A percentile compares a stretch with the other conserved stretches of the same genome.
Conservation (phyloP, 2,113 vertebrate species). For the Procavia capensis region DNA sequence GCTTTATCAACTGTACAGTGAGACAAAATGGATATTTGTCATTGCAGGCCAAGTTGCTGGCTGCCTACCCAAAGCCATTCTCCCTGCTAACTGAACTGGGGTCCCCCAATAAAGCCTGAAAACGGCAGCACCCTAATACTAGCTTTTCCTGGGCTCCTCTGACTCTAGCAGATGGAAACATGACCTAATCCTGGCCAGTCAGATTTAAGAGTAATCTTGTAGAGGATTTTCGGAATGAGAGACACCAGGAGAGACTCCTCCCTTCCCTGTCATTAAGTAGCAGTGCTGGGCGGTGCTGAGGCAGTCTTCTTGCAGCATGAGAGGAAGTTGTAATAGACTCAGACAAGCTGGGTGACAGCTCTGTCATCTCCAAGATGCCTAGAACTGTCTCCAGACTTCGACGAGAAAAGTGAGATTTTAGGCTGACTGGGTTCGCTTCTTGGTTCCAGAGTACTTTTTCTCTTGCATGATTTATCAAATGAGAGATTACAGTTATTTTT, state of each 20-base stretch:
- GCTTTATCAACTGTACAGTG: neutral
- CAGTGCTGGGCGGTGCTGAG: neutral
- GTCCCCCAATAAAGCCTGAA: neutral
- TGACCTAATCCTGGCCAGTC: neutral
- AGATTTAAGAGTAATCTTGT: neutral
- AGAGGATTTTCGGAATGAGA: neutral
- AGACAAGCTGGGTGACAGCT: neutral
- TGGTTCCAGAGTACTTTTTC: neutral
- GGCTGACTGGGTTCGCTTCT: neutral
- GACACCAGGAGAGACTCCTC: neutral
- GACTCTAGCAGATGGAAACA: neutral
- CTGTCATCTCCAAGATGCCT: neutral
- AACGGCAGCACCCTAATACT: rapidly evolving
- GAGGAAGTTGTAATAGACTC: neutral
- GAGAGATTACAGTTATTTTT: neutral
- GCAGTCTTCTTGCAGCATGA: neutral
- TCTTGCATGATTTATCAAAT: neutral
- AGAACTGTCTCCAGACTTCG: neutral
- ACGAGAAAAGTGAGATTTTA: neutral
- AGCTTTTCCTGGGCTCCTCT: neutral
- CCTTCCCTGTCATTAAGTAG: neutral
- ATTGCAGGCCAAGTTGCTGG: rapidly evolving
- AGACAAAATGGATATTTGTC: neutral
- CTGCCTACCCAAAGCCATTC: neutral
- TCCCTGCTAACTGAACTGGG: neutral